These are phyloP conservation scores for Eclectus roratus DNA, from an alignment of 2,113 vertebrate species.

Conservation along the genomic window DNA sequence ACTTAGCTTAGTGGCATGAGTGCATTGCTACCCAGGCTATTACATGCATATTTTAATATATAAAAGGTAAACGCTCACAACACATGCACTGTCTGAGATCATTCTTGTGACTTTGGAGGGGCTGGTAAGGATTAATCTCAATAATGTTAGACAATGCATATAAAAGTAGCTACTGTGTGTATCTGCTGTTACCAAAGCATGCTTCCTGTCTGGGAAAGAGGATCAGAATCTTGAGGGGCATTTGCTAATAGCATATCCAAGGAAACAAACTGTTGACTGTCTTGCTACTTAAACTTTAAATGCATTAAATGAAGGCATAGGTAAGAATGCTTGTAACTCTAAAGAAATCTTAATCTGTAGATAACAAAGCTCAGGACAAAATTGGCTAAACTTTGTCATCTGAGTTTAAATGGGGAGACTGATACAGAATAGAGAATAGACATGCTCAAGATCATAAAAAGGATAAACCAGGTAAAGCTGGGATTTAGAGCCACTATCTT, in stretches of 20 bases:
- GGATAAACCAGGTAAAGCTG: conserved; percentile 13
- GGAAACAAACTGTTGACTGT: conserved; percentile 16
- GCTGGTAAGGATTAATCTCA: neutral
- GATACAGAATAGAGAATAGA: neutral
- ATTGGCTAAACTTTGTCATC: neutral
- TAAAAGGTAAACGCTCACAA: neutral
- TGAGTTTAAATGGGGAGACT: neutral
- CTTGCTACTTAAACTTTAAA: neutral
- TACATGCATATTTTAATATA: neutral
- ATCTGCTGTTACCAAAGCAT: neutral
- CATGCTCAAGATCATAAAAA: neutral
- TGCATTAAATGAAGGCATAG: neutral
- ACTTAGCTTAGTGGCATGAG: neutral
- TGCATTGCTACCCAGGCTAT: neutral
- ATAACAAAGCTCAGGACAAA: neutral
- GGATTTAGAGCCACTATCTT: neutral
- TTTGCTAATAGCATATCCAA: neutral
- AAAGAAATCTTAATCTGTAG: neutral
- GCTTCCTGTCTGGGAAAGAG: neutral
- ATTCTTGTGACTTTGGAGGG: neutral
- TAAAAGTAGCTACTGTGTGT: neutral
- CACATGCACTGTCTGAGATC: neutral
- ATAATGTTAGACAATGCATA: neutral
- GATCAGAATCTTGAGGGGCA: neutral
- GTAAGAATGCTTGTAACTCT: neutral